Conservation (phyloP, 2,888 invertebrate genomes). For the Cryptocephalus primarius region DNA sequence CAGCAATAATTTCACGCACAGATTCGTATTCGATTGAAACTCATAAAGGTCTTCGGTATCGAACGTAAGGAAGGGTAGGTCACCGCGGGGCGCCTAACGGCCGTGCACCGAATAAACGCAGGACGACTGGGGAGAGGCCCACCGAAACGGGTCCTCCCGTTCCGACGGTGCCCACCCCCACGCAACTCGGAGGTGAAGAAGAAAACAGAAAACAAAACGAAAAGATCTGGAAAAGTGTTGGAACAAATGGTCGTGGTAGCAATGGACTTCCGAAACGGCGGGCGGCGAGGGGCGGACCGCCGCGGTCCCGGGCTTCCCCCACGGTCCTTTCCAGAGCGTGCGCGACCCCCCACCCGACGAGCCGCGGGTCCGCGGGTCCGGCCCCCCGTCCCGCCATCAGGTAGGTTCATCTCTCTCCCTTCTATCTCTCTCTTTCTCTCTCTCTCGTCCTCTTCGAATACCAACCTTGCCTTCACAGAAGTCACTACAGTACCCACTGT, state of each 20-base stretch:
- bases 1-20: no score
- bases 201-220: background rate
- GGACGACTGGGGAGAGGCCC: no score
- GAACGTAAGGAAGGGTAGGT: no score
- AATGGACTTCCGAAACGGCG: conserved; percentile 17
- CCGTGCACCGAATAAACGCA: no score
- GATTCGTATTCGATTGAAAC: no score
- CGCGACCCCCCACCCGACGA: conserved; percentile 24
- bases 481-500: conserved; percentile 98
- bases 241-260: conserved; percentile 15
- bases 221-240: background rate
- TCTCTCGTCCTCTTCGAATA: conserved; percentile 40
- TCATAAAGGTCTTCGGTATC: no score
- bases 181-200: background rate
- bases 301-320: conserved; percentile 2
- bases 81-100: no score
- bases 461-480: conserved; percentile 96
- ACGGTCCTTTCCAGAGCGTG: conserved; percentile 4
- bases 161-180: no score
- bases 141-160: no score
- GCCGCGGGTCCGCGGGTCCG: conserved; percentile 15
- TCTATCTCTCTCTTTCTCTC: background rate
- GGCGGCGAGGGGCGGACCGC: conserved; percentile 7
- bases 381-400: conserved; percentile 6
- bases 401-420: conserved; percentile 2